Evolutionary conservation across 2,797 vertebrate genomes (phyloP).

Genomic region (Ctenosaura bakeri): DNA sequence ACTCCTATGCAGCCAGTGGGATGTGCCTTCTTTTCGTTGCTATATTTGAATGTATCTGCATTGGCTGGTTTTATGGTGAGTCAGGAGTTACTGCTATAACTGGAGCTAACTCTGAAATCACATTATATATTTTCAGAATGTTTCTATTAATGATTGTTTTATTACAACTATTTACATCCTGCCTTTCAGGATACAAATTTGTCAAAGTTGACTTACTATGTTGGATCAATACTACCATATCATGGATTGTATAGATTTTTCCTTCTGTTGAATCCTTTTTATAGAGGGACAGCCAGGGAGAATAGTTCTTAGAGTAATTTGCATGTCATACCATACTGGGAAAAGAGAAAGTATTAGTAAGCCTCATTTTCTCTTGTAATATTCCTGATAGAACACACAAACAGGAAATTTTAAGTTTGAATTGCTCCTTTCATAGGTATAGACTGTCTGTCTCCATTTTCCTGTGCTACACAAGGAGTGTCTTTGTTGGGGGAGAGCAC

Average conservation of each 20-base stretch:
- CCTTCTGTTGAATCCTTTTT: conserved; percentile 1
- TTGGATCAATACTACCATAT: neutral
- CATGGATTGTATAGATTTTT: neutral
- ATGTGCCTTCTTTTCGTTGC: conserved; percentile 99
- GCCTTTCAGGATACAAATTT: neutral
- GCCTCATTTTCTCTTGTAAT: no score
- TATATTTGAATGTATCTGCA: conserved; percentile 98
- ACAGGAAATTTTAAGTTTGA: no score
- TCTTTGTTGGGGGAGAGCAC: no score
- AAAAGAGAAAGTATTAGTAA: neutral
- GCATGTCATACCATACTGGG: neutral
- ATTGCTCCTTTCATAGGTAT: no score
- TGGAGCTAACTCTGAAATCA: neutral
- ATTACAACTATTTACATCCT: neutral
- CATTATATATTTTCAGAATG: neutral
- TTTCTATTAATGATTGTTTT: neutral
- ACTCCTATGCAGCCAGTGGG: conserved; percentile 96
- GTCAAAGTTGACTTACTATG: neutral
- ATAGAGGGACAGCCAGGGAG: neutral
- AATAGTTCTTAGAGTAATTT: neutral
- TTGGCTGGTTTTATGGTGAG: conserved; percentile 99
- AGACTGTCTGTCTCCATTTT: no score
- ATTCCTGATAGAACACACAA: no score
- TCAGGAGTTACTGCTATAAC: neutral
- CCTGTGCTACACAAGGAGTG: no score